Evolutionary conservation across 2,797 vertebrate species (phyloP).

Genomic region (Gobionotothen gibberifrons): DNA sequence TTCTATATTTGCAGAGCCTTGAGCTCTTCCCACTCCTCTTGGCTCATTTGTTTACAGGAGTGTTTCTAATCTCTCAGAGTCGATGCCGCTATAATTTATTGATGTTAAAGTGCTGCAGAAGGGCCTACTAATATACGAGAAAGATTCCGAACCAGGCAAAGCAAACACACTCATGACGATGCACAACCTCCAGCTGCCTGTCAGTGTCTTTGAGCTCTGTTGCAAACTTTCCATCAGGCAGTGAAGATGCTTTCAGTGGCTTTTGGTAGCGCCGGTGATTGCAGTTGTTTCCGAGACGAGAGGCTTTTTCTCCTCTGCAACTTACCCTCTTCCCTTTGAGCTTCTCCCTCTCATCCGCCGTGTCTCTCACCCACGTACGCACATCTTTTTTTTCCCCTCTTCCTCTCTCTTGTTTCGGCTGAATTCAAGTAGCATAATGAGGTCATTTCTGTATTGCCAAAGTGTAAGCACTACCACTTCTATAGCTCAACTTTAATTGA

Average conservation of each 20-base stretch:
- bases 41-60: slow-evolving; percentile 20
- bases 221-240: slow-evolving; percentile 70
- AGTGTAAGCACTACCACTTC: slow-evolving; percentile 69
- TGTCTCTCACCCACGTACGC: slow-evolving; percentile 39
- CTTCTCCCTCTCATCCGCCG: slow-evolving; percentile 27
- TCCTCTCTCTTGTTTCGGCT: slow-evolving; percentile 43
- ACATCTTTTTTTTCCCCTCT: slow-evolving; percentile 8
- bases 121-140: slow-evolving; percentile 1
- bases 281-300: slow-evolving; percentile 73
- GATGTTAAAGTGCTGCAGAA: slow-evolving; percentile 21
- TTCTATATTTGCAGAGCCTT: neutral
- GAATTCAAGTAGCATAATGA: slow-evolving; percentile 58
- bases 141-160: slow-evolving; percentile 8
- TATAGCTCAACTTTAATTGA: slow-evolving; percentile 71
- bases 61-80: neutral
- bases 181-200: slow-evolving; percentile 44
- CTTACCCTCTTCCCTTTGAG: slow-evolving; percentile 59
- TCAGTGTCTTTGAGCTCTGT: slow-evolving; percentile 57
- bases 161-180: neutral
- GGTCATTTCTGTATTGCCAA: slow-evolving; percentile 69
- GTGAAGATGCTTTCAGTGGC: slow-evolving; percentile 55
- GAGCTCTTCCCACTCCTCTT: neutral
- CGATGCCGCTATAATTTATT: slow-evolving; percentile 24
- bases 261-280: slow-evolving; percentile 72
- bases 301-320: slow-evolving; percentile 66